phyloP scores from a whole-genome alignment of 1,140 invertebrate species.

The Penaeus japonicus region DNA sequence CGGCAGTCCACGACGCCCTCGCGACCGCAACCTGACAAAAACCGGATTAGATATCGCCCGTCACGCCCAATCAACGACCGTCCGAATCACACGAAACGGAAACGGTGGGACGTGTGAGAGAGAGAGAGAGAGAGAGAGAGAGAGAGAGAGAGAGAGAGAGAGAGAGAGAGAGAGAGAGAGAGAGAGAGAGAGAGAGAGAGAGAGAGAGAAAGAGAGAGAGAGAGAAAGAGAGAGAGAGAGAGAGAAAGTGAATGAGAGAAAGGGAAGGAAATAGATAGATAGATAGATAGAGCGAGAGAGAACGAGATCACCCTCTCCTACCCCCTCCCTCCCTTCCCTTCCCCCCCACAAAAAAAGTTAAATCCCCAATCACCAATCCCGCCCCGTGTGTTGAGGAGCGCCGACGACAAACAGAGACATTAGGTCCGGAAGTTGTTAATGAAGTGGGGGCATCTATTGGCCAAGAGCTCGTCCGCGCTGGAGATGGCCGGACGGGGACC shows the following conservation, averaged over 20 bases:
- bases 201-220: background rate
- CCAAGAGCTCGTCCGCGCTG: slow-evolving; percentile 1
- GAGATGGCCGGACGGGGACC: slow-evolving; percentile 32
- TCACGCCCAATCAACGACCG: no score
- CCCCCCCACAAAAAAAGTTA: no score
- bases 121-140: background rate
- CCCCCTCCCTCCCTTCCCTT: no score
- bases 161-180: background rate
- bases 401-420: slow-evolving; percentile 51
- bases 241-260: no score
- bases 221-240: no score
- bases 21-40: no score
- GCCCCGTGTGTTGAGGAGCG: slow-evolving; percentile 39
- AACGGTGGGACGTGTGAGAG: background rate
- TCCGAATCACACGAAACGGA: background rate
- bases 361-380: slow-evolving; percentile 49
- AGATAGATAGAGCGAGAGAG: no score
- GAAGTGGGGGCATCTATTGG: slow-evolving; percentile 48
- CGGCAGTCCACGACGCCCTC: no score
- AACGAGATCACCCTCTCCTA: no score
- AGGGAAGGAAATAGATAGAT: no score
- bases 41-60: no score
- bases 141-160: background rate
- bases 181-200: background rate
- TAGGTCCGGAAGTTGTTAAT: slow-evolving; percentile 51